Base-by-base conservation (phyloP, 1,140 invertebrate species). In the Drusus annulatus region DNA sequence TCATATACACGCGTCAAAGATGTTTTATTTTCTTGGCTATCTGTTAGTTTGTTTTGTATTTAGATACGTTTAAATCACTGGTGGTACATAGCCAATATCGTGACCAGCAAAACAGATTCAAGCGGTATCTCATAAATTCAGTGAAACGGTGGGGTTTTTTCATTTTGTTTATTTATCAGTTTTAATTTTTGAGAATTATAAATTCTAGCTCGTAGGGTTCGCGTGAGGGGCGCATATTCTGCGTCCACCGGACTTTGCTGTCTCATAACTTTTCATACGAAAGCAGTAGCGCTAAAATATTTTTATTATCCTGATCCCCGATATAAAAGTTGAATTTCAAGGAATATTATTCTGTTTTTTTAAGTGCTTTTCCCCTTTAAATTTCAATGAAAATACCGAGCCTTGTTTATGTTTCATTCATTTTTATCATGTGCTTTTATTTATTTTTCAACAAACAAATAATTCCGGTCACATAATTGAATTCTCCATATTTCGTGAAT, bases 181-280 rank as follows among this genome's bases (percentile, higher is more conserved):
- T 69, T 74, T 74, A 74, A 25, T 74, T 56, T n/a, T 74, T 74
- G 21, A 74, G 51, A 74, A 54, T 74, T 17, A 51, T 74, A 54
- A 23, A 74, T 74, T 74, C 15, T 23, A 31, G 50, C 19, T 21
- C 19, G 69, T 45, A 45, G 51, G 69, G 69, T 17, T 74, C 21
- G 69, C 69, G 69, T 74, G 69, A 52, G 69, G 69, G 50, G 69
- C 2, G 21, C 17, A 74, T 74, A 74, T 74, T 56, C 69, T 23
- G 21, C 54, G 69, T 74, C 50, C 69, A n/a, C 69, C 69, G 52
- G 69, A 74, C 69, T 28, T 69, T 6, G 50, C 69, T 74, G 69
- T 74, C 69, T 25, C 69, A 74, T 74, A 54, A 74, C 52, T 74
- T 31, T 23, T 69, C 65, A 69, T 69, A 45, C 65, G 31, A 69